A percentile compares a stretch with the other conserved stretches of the same genome.
phyloP scores from a whole-genome alignment of 2,113 vertebrate species.

The Pheucticus melanocephalus region DNA sequence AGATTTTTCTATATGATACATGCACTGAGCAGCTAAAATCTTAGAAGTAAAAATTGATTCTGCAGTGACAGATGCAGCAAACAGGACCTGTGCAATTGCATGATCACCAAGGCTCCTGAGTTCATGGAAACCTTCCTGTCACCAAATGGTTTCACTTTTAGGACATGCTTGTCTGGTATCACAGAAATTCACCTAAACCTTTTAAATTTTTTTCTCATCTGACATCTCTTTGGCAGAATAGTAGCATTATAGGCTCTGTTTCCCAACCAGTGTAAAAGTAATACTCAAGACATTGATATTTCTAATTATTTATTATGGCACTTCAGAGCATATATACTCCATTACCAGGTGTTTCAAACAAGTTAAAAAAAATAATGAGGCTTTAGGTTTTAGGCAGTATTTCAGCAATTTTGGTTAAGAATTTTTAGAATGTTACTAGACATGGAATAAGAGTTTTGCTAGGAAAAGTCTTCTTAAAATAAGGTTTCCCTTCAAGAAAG shows the following conservation, averaged over 20 bases:
- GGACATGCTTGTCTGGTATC: not conserved
- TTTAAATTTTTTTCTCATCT: not conserved
- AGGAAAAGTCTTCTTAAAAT: not conserved
- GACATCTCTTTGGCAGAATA: not conserved
- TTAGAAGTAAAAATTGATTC: not conserved
- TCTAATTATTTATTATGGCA: constrained; percentile 50
- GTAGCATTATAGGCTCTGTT: not conserved
- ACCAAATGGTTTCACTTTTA: not conserved
- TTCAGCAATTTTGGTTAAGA: not conserved
- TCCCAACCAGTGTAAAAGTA: not conserved
- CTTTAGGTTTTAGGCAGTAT: not conserved
- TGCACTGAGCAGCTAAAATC: not conserved
- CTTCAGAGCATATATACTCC: constrained; percentile 35
- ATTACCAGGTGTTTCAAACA: not conserved
- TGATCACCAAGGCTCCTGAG: not conserved
- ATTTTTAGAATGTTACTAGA: not conserved
- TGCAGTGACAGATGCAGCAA: not conserved
- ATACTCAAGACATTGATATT: not conserved
- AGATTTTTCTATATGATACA: not conserved
- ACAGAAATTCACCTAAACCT: not conserved
- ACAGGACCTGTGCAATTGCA: not conserved
- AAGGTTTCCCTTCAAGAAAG: not conserved
- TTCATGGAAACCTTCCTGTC: not conserved
- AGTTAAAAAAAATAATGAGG: not conserved
- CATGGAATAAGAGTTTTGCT: not conserved